Evolutionary conservation across 2,797 vertebrate species (phyloP).

Genomic region (Hippoglossus hippoglossus): DNA sequence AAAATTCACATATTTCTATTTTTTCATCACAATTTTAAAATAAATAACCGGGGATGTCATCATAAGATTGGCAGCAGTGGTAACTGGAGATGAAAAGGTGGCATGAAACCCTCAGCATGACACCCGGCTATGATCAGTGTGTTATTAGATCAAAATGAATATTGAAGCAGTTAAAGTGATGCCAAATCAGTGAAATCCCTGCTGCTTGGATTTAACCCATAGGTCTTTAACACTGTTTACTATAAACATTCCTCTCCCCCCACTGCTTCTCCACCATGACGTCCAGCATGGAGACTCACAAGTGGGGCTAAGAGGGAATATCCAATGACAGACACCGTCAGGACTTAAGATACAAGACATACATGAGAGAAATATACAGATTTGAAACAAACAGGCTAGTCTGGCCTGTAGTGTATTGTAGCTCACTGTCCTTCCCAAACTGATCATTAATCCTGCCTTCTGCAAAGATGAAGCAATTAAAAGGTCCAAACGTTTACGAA

Average conservation of each 20-base stretch:
- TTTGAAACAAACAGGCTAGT: no score
- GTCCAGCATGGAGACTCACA: no score
- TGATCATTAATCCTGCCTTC: not conserved
- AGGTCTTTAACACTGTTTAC: slow-evolving; percentile 16
- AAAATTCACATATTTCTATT: not conserved
- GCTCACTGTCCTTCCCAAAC: not conserved
- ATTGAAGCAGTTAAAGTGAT: slow-evolving; percentile 25
- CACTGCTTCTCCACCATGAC: not conserved
- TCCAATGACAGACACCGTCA: slow-evolving; percentile 56
- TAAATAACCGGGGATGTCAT: slow-evolving; percentile 16
- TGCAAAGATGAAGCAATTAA: not conserved
- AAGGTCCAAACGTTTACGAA: not conserved
- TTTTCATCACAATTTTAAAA: slow-evolving; percentile 7
- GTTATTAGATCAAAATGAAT: slow-evolving; percentile 49
- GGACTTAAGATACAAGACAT: no score
- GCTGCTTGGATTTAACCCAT: slow-evolving; percentile 32
- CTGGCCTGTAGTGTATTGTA: not conserved
- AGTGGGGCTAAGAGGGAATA: slow-evolving; percentile 38
- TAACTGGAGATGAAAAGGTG: slow-evolving; percentile 32
- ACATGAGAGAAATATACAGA: no score
- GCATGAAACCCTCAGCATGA: slow-evolving; percentile 33
- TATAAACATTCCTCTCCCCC: slow-evolving; percentile 32
- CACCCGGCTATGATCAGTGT: slow-evolving; percentile 34
- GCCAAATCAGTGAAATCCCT: slow-evolving; percentile 25
- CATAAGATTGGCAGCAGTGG: slow-evolving; percentile 32